Evolutionary conservation across 2,888 invertebrate species (phyloP).

Genomic region (Germaria angustata): DNA sequence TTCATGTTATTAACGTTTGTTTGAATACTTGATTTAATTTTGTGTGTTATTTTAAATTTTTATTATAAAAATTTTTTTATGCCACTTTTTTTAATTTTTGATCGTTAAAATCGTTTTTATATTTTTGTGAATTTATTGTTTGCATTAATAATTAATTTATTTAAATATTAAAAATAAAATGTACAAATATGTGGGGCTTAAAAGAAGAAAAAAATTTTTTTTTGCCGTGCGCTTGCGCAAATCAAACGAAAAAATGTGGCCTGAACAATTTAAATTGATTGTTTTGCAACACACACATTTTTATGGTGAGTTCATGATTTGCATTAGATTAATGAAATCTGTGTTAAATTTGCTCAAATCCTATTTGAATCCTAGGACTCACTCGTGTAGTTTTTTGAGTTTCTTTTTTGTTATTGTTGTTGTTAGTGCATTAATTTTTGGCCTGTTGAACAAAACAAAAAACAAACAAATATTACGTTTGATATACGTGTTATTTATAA

Average conservation of each 20-base stretch:
- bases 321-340: neutral
- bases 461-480: neutral
- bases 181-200: slow-evolving; percentile 8
- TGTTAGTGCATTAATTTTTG: too few relatives aligned
- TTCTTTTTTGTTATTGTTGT: too few relatives aligned
- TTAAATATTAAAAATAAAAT: slow-evolving; percentile 68
- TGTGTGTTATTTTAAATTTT: slow-evolving; percentile 24
- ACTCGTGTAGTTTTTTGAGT: too few relatives aligned
- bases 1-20: slow-evolving; percentile 62
- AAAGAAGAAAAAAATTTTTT: neutral
- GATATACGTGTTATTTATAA: neutral
- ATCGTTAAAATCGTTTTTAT: slow-evolving; percentile 73
- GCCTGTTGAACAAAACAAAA: neutral
- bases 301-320: slow-evolving; percentile 13
- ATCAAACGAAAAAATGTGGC: slow-evolving; percentile 1
- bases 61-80: slow-evolving; percentile 60
- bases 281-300: slow-evolving; percentile 9
- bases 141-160: slow-evolving; percentile 75
- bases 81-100: slow-evolving; percentile 67
- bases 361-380: neutral
- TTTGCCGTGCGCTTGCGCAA: slow-evolving; percentile 54
- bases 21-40: slow-evolving; percentile 70
- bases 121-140: slow-evolving; percentile 69
- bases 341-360: too few relatives aligned
- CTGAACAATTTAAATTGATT: neutral